phyloP scores from a whole-genome alignment of 1,140 invertebrate species.

The Paraescarpia echinospica region DNA sequence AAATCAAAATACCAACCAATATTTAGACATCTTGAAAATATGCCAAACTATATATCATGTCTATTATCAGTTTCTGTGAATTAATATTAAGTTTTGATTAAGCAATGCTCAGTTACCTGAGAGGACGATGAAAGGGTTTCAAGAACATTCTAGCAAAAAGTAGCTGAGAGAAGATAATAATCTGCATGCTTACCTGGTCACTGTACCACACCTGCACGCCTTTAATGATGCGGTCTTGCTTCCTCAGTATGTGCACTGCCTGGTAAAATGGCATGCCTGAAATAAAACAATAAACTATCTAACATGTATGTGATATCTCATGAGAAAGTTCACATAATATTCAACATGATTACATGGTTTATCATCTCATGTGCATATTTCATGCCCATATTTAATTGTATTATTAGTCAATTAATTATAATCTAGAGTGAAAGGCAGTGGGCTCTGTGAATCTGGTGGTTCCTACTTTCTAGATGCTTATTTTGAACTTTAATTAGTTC shows the following conservation, averaged over 20 bases:
- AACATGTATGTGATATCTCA: slow-evolving; percentile 6
- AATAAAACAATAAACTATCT: slow-evolving; percentile 39
- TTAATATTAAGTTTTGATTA: no score
- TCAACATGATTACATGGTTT: neutral
- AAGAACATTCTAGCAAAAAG: no score
- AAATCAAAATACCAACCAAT: no score
- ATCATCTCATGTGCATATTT: neutral
- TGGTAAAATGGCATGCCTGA: slow-evolving; percentile 97
- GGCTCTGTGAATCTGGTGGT: no score
- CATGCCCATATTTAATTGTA: neutral
- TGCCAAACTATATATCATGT: no score
- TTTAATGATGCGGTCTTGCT: slow-evolving; percentile 85
- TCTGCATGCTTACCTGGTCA: slow-evolving; percentile 73
- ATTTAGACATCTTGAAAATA: no score
- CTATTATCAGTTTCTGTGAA: no score
- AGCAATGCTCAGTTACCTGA: no score
- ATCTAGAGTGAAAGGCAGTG: no score
- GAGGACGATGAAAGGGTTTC: no score
- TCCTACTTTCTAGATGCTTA: no score
- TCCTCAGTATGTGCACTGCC: slow-evolving; percentile 91
- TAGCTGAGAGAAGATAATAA: neutral
- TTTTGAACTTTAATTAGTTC: no score
- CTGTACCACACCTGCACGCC: slow-evolving; percentile 95
- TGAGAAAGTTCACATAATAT: neutral
- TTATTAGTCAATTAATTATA: neutral